Percentiles rank a stretch among this genome's conserved stretches.
phyloP scores from a whole-genome alignment of 2,113 vertebrate species.

The Lasiurus borealis region DNA sequence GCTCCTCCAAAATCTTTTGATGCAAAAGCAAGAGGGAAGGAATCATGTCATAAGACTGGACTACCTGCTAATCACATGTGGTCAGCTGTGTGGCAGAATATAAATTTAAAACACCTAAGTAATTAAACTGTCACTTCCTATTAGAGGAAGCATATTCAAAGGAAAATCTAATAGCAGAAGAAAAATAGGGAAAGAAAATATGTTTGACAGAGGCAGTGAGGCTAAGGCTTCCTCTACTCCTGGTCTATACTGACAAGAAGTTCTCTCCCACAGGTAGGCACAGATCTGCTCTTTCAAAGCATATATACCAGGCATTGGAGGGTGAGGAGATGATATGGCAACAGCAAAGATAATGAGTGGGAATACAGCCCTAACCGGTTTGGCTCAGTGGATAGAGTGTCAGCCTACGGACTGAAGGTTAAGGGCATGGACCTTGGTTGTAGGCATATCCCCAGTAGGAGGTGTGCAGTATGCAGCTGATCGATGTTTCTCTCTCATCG shows the following conservation, averaged over 20 bases:
- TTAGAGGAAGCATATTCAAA: conserved; percentile 71
- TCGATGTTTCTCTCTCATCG: no score
- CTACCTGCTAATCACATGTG: conserved; percentile 29
- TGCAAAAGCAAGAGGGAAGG: neutral
- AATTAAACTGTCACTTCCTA: conserved; percentile 76
- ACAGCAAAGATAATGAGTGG: neutral
- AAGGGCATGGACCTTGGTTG: no score
- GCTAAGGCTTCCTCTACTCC: conserved; percentile 41
- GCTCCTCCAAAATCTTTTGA: neutral
- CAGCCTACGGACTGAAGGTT: no score
- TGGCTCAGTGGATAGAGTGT: no score
- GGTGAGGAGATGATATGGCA: no score
- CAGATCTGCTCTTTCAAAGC: neutral
- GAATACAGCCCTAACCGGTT: no score
- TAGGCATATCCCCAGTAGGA: no score
- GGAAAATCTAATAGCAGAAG: conserved; percentile 70
- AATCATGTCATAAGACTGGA: neutral
- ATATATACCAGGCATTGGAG: neutral
- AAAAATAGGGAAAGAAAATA: conserved; percentile 31
- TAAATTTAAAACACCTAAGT: conserved; percentile 64
- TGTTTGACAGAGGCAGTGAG: conserved; percentile 54
- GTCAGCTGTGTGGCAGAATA: conserved; percentile 29
- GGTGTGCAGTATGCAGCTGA: no score
- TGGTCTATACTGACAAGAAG: neutral
- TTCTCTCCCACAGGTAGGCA: neutral